phyloP scores from a whole-genome alignment of 1,140 invertebrate species.

The Paraescarpia echinospica region DNA sequence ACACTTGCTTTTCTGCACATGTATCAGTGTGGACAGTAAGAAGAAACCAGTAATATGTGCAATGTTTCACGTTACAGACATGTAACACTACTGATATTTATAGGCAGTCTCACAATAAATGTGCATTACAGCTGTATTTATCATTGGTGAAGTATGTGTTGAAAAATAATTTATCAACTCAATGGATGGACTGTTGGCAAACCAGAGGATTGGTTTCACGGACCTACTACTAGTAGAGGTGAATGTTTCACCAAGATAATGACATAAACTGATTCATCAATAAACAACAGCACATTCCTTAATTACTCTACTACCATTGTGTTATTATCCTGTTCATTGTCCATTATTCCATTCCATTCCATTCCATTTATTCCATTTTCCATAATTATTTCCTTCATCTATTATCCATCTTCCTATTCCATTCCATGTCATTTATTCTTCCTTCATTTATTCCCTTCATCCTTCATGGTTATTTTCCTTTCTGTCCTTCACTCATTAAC shows the following conservation, averaged over 20 bases:
- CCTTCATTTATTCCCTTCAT: no score
- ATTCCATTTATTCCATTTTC: no score
- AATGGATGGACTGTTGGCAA: not conserved
- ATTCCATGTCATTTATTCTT: no score
- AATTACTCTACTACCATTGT: not conserved
- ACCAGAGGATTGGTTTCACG: not conserved
- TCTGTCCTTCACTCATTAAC: no score
- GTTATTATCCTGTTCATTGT: no score
- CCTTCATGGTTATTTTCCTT: no score
- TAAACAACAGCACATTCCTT: not conserved
- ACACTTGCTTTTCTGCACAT: not conserved
- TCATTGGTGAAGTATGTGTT: not conserved
- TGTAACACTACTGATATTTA: not conserved
- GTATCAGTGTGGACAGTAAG: not conserved
- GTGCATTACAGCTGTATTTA: not conserved
- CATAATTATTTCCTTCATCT: no score
- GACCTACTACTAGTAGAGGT: not conserved
- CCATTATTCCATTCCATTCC: no score
- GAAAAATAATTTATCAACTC: not conserved
- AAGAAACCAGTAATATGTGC: not conserved
- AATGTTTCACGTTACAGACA: not conserved
- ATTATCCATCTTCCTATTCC: no score
- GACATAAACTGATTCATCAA: not conserved
- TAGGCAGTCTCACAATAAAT: not conserved
- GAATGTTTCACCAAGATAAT: not conserved